Evolutionary conservation across 1,140 invertebrate species (phyloP).

Genomic region (Stegodyphus dumicola): DNA sequence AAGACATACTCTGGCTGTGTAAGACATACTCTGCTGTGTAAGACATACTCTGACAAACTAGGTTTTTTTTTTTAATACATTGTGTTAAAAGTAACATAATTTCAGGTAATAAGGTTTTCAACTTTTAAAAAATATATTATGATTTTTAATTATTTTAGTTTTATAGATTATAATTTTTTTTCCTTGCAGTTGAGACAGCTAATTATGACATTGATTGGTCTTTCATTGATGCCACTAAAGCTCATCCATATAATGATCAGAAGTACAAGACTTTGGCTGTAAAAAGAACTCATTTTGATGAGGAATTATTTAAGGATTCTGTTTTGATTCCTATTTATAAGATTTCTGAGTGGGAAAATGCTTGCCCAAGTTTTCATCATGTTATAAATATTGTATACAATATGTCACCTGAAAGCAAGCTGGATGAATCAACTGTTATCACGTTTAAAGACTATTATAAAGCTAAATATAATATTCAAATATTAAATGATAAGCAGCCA

Average conservation of each 20-base stretch:
- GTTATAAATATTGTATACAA: constrained; percentile 93
- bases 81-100: too few species aligned
- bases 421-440: constrained; percentile 76
- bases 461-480: constrained; percentile 89
- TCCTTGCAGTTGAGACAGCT: too few species aligned
- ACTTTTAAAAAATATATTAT: too few species aligned
- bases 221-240: constrained; percentile 78
- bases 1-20: too few species aligned
- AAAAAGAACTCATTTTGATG: constrained; percentile 77
- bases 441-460: constrained; percentile 96
- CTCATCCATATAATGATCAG: constrained; percentile 46
- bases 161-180: too few species aligned
- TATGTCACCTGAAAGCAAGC: constrained; percentile 87
- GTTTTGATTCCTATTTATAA: constrained; percentile 96
- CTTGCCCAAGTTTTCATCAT: constrained; percentile 91
- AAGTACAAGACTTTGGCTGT: constrained; percentile 31
- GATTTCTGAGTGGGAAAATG: constrained; percentile 84
- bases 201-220: constrained; percentile 78
- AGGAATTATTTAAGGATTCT: constrained; percentile 86
- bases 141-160: too few species aligned
- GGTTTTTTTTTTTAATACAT: too few species aligned
- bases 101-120: too few species aligned
- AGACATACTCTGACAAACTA: too few species aligned
- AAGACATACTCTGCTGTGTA: too few species aligned
- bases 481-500: constrained; percentile 90